phyloP scores from a whole-genome alignment of 1,140 invertebrate genomes.

The Sminthurides bifidus region DNA sequence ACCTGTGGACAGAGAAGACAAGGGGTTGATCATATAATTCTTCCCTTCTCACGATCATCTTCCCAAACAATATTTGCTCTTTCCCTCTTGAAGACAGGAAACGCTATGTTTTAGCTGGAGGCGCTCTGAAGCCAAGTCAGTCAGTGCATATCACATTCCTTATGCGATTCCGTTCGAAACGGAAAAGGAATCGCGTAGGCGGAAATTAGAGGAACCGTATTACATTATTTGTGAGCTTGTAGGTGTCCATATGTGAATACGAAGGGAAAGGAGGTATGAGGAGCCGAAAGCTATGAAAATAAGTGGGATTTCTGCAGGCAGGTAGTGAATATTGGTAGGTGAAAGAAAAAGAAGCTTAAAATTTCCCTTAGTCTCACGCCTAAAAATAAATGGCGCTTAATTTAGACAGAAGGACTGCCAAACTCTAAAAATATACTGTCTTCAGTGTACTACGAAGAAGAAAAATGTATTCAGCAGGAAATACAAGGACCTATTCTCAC shows the following conservation, averaged over 20 bases:
- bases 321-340: constrained; percentile 1
- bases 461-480: constrained; percentile 9
- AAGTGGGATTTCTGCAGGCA: neutral
- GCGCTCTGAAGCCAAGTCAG: too few species aligned
- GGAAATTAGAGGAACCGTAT: too few species aligned
- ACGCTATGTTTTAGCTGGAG: too few species aligned
- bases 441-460: constrained; percentile 9
- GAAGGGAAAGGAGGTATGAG: neutral
- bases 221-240: too few species aligned
- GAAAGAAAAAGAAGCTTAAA: too few species aligned
- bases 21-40: neutral
- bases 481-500: neutral
- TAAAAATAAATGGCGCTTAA: constrained; percentile 22
- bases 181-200: too few species aligned
- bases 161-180: too few species aligned
- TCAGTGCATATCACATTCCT: too few species aligned
- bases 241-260: too few species aligned
- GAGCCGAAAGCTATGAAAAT: neutral
- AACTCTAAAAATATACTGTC: constrained; percentile 24
- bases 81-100: too few species aligned
- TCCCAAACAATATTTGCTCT: too few species aligned
- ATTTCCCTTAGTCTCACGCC: constrained; percentile 8
- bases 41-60: too few species aligned
- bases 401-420: constrained; percentile 22
- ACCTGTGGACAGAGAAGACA: neutral